These are phyloP conservation scores for Orthosia incerta DNA, from an alignment of 2,888 invertebrate genomes.

Conservation along the genomic window DNA sequence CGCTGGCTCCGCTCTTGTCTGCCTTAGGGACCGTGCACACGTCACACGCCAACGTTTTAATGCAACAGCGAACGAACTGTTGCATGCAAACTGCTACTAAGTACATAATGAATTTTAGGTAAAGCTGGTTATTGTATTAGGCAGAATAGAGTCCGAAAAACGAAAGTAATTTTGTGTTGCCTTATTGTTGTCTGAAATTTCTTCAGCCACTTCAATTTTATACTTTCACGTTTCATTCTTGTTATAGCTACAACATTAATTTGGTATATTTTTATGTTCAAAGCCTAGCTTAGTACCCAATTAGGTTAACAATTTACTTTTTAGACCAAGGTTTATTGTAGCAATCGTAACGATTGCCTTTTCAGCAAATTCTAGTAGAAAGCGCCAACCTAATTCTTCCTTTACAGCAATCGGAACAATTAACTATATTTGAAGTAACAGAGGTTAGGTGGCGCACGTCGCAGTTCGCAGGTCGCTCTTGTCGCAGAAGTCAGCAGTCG, in stretches of 20 bases:
- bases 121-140: slow-evolving; percentile 51
- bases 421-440: slow-evolving; percentile 23
- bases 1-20: slow-evolving; percentile 57
- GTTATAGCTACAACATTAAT: slow-evolving; percentile 11
- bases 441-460: slow-evolving; percentile 33
- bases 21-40: slow-evolving; percentile 61
- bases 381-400: slow-evolving; percentile 26
- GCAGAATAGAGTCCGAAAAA: slow-evolving; percentile 47
- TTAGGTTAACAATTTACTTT: slow-evolving; percentile 48
- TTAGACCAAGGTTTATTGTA: slow-evolving; percentile 33
- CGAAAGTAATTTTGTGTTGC: slow-evolving; percentile 28
- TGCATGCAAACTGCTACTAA: slow-evolving; percentile 64
- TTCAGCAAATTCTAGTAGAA: slow-evolving; percentile 24
- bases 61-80: slow-evolving; percentile 63
- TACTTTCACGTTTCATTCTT: slow-evolving; percentile 16
- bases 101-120: slow-evolving; percentile 61
- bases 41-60: slow-evolving; percentile 58
- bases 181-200: slow-evolving; percentile 7
- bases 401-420: slow-evolving; percentile 18
- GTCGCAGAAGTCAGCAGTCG: slow-evolving; percentile 43
- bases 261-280: slow-evolving; percentile 25
- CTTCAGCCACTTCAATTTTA: slow-evolving; percentile 10
- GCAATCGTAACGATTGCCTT: slow-evolving; percentile 31
- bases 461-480: slow-evolving; percentile 36
- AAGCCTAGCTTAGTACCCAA: slow-evolving; percentile 39